Conservation (phyloP, 2,888 invertebrate genomes). For the Julus scandinavius region DNA sequence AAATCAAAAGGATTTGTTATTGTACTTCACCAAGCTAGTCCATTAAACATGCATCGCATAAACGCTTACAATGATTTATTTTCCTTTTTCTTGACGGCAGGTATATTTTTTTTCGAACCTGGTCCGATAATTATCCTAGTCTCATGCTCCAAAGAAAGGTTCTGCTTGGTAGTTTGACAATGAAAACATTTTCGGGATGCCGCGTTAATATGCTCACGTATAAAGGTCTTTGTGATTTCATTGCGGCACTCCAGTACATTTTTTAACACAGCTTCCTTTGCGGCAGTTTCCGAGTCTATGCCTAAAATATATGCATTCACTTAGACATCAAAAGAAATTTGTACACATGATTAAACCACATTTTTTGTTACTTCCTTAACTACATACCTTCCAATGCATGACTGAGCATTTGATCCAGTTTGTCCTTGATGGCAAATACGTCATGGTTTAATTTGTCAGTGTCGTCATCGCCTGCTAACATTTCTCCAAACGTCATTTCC, state of each 20-base stretch:
- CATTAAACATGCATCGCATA: neutral
- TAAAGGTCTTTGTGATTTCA: conserved; percentile 61
- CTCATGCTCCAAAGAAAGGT: neutral
- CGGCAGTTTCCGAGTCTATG: neutral
- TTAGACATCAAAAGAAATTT: neutral
- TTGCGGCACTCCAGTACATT: conserved; percentile 63
- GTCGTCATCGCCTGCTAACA: conserved; percentile 60
- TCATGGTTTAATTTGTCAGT: conserved; percentile 58
- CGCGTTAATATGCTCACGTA: conserved; percentile 59
- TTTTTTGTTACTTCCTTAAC: neutral
- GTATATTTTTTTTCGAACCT: neutral
- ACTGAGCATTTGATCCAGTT: conserved; percentile 48
- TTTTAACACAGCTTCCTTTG: conserved; percentile 59
- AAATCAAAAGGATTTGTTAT: conserved; percentile 49
- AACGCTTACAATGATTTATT: neutral
- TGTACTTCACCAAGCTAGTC: neutral
- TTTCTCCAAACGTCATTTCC: conserved; percentile 68
- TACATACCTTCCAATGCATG: conserved; percentile 36
- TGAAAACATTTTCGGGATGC: neutral
- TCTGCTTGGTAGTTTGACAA: neutral
- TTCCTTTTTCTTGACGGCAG: neutral
- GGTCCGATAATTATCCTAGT: neutral
- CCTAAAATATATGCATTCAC: neutral
- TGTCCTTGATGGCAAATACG: conserved; percentile 3
- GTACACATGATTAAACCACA: neutral